These are phyloP conservation scores for Rhagium mordax DNA, from an alignment of 2,888 invertebrate genomes.

Conservation along the genomic window DNA sequence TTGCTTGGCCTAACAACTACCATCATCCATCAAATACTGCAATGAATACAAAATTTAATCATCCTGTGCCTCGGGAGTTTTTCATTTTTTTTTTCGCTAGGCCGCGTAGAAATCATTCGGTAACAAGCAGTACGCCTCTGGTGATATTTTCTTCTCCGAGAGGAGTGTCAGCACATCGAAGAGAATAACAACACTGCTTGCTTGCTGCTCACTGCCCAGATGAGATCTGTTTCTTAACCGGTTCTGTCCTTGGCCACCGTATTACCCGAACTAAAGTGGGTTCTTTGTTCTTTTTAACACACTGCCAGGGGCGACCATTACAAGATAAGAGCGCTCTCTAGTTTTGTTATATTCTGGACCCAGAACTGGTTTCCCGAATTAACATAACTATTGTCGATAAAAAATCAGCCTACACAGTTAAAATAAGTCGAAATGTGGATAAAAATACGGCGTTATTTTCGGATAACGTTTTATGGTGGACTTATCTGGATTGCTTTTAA, in stretches of 20 bases:
- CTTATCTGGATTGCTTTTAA: background rate
- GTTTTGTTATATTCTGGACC: background rate
- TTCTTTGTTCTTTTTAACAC: slow-evolving; percentile 41
- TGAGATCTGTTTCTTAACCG: slow-evolving; percentile 34
- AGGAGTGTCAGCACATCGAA: slow-evolving; percentile 2
- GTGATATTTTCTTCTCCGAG: background rate
- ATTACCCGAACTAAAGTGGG: slow-evolving; percentile 41
- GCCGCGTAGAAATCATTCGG: too few species aligned
- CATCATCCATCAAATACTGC: too few species aligned
- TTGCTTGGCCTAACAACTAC: too few species aligned
- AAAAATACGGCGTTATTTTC: background rate
- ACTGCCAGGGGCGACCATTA: slow-evolving; percentile 31
- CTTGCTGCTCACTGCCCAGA: background rate
- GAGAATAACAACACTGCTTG: too few species aligned
- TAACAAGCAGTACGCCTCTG: slow-evolving; percentile 9
- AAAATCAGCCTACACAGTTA: slow-evolving; percentile 6
- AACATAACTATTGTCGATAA: slow-evolving; percentile 22
- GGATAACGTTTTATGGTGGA: background rate
- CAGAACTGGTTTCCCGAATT: slow-evolving; percentile 22
- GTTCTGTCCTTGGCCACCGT: slow-evolving; percentile 43
- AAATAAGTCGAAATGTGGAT: background rate
- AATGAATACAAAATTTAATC: too few species aligned
- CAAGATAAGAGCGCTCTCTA: slow-evolving; percentile 19
- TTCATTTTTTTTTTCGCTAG: too few species aligned
- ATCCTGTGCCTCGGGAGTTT: too few species aligned